Evolutionary conservation across 2,113 vertebrate species (phyloP), one percentile per base, ranked within the genome.

Genomic region (Pyrgilauda ruficollis): DNA sequence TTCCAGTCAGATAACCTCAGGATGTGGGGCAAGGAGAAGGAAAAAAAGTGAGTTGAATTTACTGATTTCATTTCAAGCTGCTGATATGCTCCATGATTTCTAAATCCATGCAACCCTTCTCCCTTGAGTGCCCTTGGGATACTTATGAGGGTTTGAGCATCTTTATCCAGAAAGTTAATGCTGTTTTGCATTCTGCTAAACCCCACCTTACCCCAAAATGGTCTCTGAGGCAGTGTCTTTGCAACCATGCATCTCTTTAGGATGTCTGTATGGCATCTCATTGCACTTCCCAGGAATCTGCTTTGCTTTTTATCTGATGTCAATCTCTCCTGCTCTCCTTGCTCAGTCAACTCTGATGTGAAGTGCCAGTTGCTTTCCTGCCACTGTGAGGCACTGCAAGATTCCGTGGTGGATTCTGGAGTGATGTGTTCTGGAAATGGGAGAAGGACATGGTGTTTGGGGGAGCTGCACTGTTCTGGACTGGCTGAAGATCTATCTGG

Each of bases 381-480:
- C 87, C 89, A 89, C 94, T 82, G 44, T 94, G 93, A 96, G 94
- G 94, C 91, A 96, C 87, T 95, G 50, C 3, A 4, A 83, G 87
- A 96, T 93, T 88, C 93, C 78, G 74, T 9, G 46, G 78, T 79
- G 58, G 31, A 88, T 89, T 91, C 77, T 87, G 81, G 63, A 89
- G 58, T 72, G 58, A 58, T 43, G 12, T 59, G 19, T 35, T 49
- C 35, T 82, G 52, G 66, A 37, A 69, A 53, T 33, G 35, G 53
- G 35, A 95, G 49, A 50, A 89, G 66, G 43, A 63, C 43, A 16
- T 14, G 11, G 35, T 58, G 6, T 77, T 31, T 63, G 56, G 28
- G 19, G 47, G 17, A 74, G 31, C 44, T n/a, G 50, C 46, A 27
- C 24, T 47, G 26, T 58, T 77, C 46, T 62, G 50, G 24, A 22